Percentiles rank a stretch among this genome's conserved stretches.
phyloP scores from a whole-genome alignment of 2,797 vertebrate genomes.

The Gadopsis bispinosus region DNA sequence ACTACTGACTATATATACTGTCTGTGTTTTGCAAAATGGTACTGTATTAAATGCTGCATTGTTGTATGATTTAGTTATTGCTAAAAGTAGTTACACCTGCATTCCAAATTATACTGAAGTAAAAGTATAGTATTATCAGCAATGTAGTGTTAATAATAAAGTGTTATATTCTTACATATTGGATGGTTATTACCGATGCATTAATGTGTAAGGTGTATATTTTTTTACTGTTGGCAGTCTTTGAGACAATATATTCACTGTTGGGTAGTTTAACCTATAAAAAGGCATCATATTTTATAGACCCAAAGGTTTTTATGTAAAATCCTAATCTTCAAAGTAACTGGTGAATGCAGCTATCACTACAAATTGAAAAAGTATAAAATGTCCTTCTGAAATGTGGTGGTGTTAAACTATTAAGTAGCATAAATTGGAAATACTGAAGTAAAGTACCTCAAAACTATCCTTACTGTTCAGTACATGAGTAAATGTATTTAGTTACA shows the following conservation, averaged over 20 bases:
- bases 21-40: conserved; percentile 51
- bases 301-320: not conserved
- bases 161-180: too few species aligned
- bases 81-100: conserved; percentile 1
- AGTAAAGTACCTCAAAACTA: not conserved
- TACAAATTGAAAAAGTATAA: not conserved
- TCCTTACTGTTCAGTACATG: not conserved
- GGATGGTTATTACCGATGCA: too few species aligned
- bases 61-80: not conserved
- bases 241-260: not conserved
- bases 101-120: not conserved
- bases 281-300: not conserved
- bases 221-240: not conserved
- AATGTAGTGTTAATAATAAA: not conserved
- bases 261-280: not conserved
- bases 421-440: not conserved
- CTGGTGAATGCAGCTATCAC: not conserved
- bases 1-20: conserved; percentile 55
- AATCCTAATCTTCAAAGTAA: not conserved
- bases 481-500: not conserved
- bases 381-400: not conserved
- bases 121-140: not conserved
- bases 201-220: too few species aligned
- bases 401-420: not conserved
- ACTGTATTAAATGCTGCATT: conserved; percentile 18